Conservation (phyloP, 1,140 invertebrate species). For the Pogonomyrmex barbatus region DNA sequence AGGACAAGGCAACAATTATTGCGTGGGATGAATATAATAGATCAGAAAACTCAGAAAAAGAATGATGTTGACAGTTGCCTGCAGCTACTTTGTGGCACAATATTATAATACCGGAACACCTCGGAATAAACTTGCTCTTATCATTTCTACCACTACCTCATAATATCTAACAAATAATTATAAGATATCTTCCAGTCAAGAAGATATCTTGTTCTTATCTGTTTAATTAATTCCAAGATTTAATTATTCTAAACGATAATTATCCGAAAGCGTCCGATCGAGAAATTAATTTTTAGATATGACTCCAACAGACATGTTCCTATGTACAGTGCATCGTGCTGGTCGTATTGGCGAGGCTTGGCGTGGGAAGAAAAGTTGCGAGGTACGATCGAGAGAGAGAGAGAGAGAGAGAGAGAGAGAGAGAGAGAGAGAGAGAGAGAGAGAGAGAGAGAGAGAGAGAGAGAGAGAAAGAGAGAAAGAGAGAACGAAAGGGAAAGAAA, state of each 20-base stretch:
- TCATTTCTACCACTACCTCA: neutral
- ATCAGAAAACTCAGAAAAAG: constrained; percentile 12
- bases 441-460: neutral
- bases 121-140: neutral
- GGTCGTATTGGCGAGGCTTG: neutral
- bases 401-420: neutral
- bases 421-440: neutral
- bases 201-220: too few species aligned
- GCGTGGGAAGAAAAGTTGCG: constrained; percentile 45
- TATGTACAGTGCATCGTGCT: neutral
- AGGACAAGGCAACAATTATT: constrained; percentile 20
- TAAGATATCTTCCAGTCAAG: neutral
- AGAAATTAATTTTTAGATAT: neutral
- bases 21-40: constrained; percentile 42
- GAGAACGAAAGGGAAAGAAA: neutral
- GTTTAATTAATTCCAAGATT: neutral
- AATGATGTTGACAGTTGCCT: constrained; percentile 4
- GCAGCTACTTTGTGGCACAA: neutral
- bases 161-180: neutral
- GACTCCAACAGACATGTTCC: neutral
- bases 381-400: neutral
- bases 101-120: neutral
- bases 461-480: neutral
- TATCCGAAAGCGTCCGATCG: neutral
- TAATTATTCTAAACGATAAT: neutral